Evolutionary conservation across 1,140 invertebrate genomes (phyloP), one percentile per base, ranked within the genome.

Genomic region (Subanguina moxae): DNA sequence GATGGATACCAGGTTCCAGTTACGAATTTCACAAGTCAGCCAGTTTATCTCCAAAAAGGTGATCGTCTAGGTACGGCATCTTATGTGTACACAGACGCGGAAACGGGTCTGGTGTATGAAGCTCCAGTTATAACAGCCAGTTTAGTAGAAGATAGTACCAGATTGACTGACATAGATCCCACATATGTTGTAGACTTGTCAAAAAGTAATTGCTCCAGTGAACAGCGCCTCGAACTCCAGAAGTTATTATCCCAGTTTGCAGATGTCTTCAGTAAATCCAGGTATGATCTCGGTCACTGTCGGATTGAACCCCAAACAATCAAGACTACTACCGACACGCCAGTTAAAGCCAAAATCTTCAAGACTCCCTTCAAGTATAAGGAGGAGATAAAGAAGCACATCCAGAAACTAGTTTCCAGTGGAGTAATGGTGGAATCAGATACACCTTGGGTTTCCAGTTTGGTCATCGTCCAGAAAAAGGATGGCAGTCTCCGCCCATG

Each of bases 351-450:
- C 0, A 62, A 62, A n/a, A 25, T 32, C 0, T 23, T 27, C n/a
- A 9, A 45, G 27, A 23, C 25, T 13, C 63, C 63, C 0, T 56
- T 64, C 15, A 64, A 64, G 11, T 56, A 56, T n/a, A 32, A 38
- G 1, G 38, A 64, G 13, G 63, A 46, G 21, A 1, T 64, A 0
- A 21, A 64, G 1, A 48, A 64, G 19, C 38, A 46, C 0, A 46
- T 64, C 27, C 17, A 64, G 1, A 27, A 64, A 19, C 32, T 64
- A 1, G 23, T 64, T 15, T 38, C 63, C 0, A 19, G 27, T 17
- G 63, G 61, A 57, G 61, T 62, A 3, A 28, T 62, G 61, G 61
- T 62, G 1, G 25, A 62, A 17, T 62, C 61, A 1, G 61, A 62
- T 32, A 62, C 61, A 3, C 25, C 23, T 8, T 62, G 61, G 61